These are phyloP conservation scores for Parazoanthus atlanticus DNA, from an alignment of 92 coral and sea anemone genomes.

Conservation along the genomic window DNA sequence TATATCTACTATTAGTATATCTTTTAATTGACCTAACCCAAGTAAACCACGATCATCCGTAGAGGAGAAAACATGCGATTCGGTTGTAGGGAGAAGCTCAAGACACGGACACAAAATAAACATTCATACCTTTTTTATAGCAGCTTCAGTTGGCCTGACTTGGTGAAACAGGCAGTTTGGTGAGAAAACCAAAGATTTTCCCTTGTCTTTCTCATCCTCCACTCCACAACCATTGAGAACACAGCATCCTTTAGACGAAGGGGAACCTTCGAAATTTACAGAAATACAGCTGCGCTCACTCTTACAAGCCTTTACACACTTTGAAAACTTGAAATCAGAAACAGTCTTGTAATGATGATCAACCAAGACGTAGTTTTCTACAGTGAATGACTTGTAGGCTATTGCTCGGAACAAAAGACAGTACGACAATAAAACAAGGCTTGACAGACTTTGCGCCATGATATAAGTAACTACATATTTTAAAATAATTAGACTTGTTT, in stretches of 20 bases:
- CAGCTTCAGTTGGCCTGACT: background rate
- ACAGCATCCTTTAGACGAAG: background rate
- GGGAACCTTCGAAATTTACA: background rate
- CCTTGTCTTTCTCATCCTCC: background rate
- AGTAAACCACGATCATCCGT: too few relatives aligned
- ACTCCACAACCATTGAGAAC: background rate
- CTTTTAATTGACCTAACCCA: too few relatives aligned
- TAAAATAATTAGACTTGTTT: too few relatives aligned
- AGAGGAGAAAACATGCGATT: too few relatives aligned
- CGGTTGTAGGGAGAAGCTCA: too few relatives aligned
- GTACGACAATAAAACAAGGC: too few relatives aligned
- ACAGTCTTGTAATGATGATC: background rate
- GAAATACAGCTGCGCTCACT: conserved; percentile 1
- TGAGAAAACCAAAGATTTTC: background rate
- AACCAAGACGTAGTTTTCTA: background rate
- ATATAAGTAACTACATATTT: too few relatives aligned
- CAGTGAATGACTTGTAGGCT: background rate
- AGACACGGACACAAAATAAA: too few relatives aligned
- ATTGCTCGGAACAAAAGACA: too few relatives aligned
- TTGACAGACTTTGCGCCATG: too few relatives aligned
- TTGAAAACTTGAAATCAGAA: background rate
- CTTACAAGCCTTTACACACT: background rate
- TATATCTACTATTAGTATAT: too few relatives aligned
- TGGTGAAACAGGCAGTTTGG: background rate
- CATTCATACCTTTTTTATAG: too few relatives aligned